These are phyloP conservation scores for human DNA, from an alignment of 2,113 vertebrate species.

Conservation along the genomic window DNA sequence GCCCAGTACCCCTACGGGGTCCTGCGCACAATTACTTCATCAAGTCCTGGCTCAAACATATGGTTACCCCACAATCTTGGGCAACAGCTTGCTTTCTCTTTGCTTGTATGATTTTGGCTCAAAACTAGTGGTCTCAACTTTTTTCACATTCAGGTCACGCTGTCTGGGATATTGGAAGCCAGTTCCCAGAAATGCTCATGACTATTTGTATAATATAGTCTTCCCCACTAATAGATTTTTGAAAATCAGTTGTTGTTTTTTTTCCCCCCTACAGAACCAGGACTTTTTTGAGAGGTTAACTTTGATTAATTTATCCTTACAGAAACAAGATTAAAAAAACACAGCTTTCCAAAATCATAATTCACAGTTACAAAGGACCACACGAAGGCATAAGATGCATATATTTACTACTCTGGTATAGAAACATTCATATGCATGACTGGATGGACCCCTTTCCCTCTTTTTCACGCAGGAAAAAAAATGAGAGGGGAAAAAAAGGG, in stretches of 20 bases:
- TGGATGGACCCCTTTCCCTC: neutral
- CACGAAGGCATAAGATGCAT: neutral
- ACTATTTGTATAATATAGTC: neutral
- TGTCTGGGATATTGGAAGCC: conserved; percentile 36
- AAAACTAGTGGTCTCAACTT: neutral
- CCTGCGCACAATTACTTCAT: neutral
- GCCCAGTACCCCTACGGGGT: no score
- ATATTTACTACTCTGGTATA: neutral
- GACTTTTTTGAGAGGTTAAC: neutral
- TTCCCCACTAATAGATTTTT: conserved; percentile 40
- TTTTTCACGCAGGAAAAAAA: neutral
- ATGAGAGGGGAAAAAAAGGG: fast-evolving
- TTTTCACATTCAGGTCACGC: conserved; percentile 46
- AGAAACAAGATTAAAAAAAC: neutral
- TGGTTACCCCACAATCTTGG: neutral
- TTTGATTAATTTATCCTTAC: conserved; percentile 26
- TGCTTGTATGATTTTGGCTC: conserved; percentile 43
- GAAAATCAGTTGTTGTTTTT: conserved; percentile 39
- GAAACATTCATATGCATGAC: neutral
- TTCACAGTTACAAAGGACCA: neutral
- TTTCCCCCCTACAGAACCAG: neutral
- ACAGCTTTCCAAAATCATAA: conserved; percentile 3
- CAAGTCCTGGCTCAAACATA: neutral
- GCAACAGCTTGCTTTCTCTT: neutral
- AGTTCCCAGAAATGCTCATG: conserved; percentile 59